Evolutionary conservation across 2,888 invertebrate genomes (phyloP), one percentile per base, ranked within the genome.

Genomic region (Seira musarum): DNA sequence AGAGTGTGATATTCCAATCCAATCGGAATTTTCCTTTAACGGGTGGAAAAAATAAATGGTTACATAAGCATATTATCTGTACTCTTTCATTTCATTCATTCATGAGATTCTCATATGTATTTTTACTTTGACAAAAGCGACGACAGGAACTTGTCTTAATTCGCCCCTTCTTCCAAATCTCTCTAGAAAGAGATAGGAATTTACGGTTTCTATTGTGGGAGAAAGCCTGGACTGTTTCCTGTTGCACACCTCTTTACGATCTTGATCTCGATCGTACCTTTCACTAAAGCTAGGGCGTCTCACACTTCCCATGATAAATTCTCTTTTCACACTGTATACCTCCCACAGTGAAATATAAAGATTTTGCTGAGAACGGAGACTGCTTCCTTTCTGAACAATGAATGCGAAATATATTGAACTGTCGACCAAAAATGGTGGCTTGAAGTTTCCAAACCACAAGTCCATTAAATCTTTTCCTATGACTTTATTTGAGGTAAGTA

Each of bases 381-480:
- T 80, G 57, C 53, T 76, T 0, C 80, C 80, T 46, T 57, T 75
- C 19, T 80, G 75, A 0, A 76, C 80, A 24, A 71, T 75, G 57
- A 80, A 80, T 40, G 70, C 46, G 60, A 75, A 76, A 49, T 76
- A 80, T 1, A 80, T 64, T 57, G 71, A 75, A 57, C 71, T 80
- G 40, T 80, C 80, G 0, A 76, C 0, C 10, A 63, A 8, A 53
- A 76, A 80, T 6, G 21, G 15, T 24, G 75, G 75, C 10, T 66
- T 19, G n/a, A 19, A 46, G 13, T 61, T 61, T 25, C 6, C 22
- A 57, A 80, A 57, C 80, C 80, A 80, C 0, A 71, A 53, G 0
- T 80, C 1, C 0, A 80, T 15, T 8, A 74, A 13, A 2, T n/a
- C 30, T 30, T 66, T 3, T 5, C 66, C 73, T 17, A 3, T 15